Base-by-base conservation (phyloP, 2,113 vertebrate species). In the Notechis scutatus region DNA sequence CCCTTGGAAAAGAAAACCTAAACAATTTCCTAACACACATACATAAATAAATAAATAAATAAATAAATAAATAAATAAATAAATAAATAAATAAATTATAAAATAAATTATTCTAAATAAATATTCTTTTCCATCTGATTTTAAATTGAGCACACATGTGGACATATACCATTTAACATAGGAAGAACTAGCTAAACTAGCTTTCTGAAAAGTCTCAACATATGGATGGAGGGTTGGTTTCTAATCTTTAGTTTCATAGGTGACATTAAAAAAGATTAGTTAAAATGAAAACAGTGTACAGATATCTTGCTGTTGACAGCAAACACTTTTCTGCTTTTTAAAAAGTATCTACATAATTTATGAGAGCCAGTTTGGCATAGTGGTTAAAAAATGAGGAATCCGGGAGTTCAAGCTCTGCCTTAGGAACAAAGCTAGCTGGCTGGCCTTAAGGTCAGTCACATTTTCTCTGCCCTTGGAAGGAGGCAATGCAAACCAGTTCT, bases 201-300 rank as follows among this genome's bases (percentile, higher is more conserved):
- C 91, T 95, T 94, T 52, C 91, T 52, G 1, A 0, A 50, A 92
- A 74, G 14, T 47, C 93, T 96, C 94, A 14, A 91, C 39, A 90
- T 42, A 94, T 91, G 54, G 95, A 96, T 94, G 91, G 94, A 92
- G 88, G 95, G 93, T 89, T 96, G 42, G 54, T 92, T 87, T 93
- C 54, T 96, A 96, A 97, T 96, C 96, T 97, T 97, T 97, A 96
- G 95, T 96, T 97, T 97, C 94, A 61, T 96, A 97, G 96, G 56
- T 96, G 95, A 96, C 95, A 96, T 96, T 96, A 96, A 96, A 96
- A 97, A 97, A 97, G 96, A 96, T 97, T 97, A 97, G 95, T 95
- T 95, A 96, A 95, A 96, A 92, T 97, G 95, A 97, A 97, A 97
- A 97, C 92, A 86, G 93, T 96, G 3, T 93, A 95, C 87, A 95